Conservation (phyloP, 2,888 invertebrate species). For the Pheosia gnoma region DNA sequence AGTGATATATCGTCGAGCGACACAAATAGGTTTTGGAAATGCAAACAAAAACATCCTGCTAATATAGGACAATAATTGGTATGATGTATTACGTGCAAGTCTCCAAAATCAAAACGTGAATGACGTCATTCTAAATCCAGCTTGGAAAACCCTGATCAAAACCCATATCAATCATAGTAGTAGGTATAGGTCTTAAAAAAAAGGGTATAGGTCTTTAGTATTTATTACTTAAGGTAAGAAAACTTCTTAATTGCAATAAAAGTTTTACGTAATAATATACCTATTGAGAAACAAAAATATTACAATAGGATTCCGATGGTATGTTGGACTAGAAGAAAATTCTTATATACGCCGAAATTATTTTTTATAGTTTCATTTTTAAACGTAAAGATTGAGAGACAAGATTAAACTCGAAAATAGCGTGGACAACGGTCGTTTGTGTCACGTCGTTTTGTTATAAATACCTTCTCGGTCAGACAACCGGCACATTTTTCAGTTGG, state of each 20-base stretch:
- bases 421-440: conserved; percentile 50
- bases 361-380: background rate
- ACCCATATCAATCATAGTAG: background rate
- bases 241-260: no score
- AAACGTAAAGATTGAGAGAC: conserved; percentile 3
- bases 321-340: no score
- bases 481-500: conserved; percentile 64
- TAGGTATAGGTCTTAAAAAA: no score
- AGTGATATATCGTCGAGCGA: background rate
- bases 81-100: background rate
- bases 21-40: background rate
- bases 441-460: conserved; percentile 68
- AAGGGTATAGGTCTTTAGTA: no score
- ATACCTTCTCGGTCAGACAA: conserved; percentile 66
- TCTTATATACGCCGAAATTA: no score
- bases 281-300: no score
- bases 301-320: no score
- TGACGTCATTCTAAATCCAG: background rate
- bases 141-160: background rate
- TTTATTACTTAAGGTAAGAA: no score
- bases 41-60: background rate
- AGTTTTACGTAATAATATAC: no score
- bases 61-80: background rate
- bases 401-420: conserved; percentile 56
- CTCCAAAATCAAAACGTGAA: background rate